Evolutionary conservation across 2,888 invertebrate genomes (phyloP), one percentile per base, ranked within the genome.

Genomic region (Eristalis pertinax): DNA sequence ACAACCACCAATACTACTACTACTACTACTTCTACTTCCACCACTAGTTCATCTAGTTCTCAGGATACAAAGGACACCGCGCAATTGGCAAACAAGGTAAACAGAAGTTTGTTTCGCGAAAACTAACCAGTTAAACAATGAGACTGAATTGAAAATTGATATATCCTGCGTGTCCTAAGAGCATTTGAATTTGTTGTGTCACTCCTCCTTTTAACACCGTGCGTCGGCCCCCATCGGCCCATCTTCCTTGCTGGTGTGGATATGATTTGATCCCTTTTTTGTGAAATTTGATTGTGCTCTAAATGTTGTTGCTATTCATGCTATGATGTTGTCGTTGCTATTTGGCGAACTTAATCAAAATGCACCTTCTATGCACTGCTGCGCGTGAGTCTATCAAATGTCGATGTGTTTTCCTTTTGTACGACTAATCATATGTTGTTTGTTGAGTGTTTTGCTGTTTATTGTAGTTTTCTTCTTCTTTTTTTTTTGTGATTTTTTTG

Each of bases 1-100:
- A 78, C 70, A 19, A 78, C 63, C 15, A 64, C 22, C 13, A 56
- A 64, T 13, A 38, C 29, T 68, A 13, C 76, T 60, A n/a, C 77
- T 60, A 64, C 43, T 78, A 43, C 76, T 64, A 32, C 69, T 80
- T n/a, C 43, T 50, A 24, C 68, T 50, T 62, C 67, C 62, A 72
- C 72, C 78, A 29, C 82, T 86, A 84, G 79, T 87, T 76, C 80
- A 80, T 69, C 87, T 84, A 87, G 84, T 87, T 87, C 75, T 87
- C 87, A 84, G 87, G 87, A 87, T 87, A 84, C 87, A 80, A 87
- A 64, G 84, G 87, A 87, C 79, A 84, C 56, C 68, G 79, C 72
- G 24, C 84, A 87, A 87, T 87, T 87, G 87, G 87, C 84, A 76
- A 60, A 24, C 68, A 87, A 87, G 87, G 87, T 87, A 87, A 87